These are phyloP conservation scores for Thunnus thynnus DNA, from an alignment of 2,113 vertebrate species.

Conservation along the genomic window DNA sequence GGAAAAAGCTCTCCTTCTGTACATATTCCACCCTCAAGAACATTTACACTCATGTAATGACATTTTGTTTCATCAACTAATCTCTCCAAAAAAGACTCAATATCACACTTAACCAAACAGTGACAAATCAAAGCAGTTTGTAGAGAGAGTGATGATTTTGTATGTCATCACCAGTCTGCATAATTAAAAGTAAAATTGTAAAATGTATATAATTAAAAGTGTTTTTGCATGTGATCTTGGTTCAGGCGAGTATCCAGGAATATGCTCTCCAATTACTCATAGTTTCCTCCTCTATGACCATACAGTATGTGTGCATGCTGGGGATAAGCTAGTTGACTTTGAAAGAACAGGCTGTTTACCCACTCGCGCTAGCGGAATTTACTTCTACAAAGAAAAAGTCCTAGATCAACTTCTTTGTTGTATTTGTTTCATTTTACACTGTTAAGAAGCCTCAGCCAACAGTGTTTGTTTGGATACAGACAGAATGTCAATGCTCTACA, in stretches of 20 bases:
- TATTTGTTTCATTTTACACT: slow-evolving; percentile 45
- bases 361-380: background rate
- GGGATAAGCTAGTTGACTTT: slow-evolving; percentile 35
- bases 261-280: background rate
- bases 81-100: background rate
- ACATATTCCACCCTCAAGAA: background rate
- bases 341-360: slow-evolving; percentile 7
- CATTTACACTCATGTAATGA: background rate
- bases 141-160: background rate
- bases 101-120: too few species aligned
- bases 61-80: background rate
- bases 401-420: slow-evolving; percentile 48
- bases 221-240: background rate
- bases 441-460: slow-evolving; percentile 6
- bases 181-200: background rate
- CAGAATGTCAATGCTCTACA: slow-evolving; percentile 51
- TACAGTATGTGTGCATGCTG: slow-evolving; percentile 9
- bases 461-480: slow-evolving; percentile 51
- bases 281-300: background rate
- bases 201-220: slow-evolving; percentile 22
- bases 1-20: too few species aligned
- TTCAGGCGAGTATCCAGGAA: background rate
- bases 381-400: slow-evolving; percentile 36
- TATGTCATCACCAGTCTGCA: background rate
- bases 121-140: background rate